Percentiles rank a stretch among this genome's conserved stretches.
Evolutionary conservation across 2,113 vertebrate genomes (phyloP).

Genomic region (Platysternon megacephalum): DNA sequence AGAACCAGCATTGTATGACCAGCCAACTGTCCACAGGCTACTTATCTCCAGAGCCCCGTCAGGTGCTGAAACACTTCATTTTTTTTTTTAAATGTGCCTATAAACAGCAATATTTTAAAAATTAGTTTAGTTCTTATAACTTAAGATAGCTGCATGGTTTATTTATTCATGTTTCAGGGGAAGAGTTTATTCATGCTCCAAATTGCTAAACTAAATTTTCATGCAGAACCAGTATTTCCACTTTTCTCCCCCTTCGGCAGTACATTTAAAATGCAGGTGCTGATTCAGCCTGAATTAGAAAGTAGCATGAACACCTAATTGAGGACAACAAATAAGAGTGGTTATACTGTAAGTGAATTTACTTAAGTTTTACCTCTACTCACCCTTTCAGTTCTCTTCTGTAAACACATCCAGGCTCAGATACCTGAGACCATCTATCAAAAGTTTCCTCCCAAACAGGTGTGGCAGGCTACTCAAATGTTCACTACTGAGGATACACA

Average conservation of each 20-base stretch:
- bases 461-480: neutral
- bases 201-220: neutral
- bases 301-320: accelerated
- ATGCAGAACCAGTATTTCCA: neutral
- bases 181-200: neutral
- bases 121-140: neutral
- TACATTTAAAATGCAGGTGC: neutral
- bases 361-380: neutral
- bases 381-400: neutral
- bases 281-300: neutral
- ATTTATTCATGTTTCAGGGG: neutral
- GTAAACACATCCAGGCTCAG: conserved; percentile 4
- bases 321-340: neutral
- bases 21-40: neutral
- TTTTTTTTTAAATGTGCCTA: neutral
- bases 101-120: neutral
- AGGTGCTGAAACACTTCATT: neutral
- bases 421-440: neutral
- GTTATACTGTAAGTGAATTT: neutral
- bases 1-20: neutral
- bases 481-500: neutral
- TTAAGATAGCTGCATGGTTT: accelerated
- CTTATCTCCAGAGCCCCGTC: neutral
- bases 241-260: neutral
- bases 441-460: neutral